phyloP scores from a whole-genome alignment of 2,888 invertebrate species.

The Dasysyrphus tricinctus region DNA sequence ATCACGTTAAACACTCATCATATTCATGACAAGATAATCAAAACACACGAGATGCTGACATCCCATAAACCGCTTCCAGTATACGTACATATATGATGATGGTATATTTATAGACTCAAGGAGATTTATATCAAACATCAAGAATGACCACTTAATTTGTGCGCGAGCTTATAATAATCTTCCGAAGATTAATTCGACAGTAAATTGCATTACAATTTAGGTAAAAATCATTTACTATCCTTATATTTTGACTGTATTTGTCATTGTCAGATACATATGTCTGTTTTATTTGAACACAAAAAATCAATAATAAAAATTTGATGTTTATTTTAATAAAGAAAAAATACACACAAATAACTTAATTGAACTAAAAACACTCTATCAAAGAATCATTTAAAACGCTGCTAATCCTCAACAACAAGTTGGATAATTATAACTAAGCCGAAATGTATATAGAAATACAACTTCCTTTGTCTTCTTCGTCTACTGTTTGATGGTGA shows the following conservation, averaged over 20 bases:
- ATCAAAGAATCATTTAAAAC: slow-evolving; percentile 26
- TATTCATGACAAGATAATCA: slow-evolving; percentile 36
- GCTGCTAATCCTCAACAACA: slow-evolving; percentile 63
- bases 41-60: slow-evolving; percentile 29
- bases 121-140: slow-evolving; percentile 45
- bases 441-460: slow-evolving; percentile 30
- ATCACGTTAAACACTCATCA: slow-evolving; percentile 18
- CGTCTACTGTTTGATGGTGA: background rate
- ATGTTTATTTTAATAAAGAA: slow-evolving; percentile 34
- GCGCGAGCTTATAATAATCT: slow-evolving; percentile 37
- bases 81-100: background rate
- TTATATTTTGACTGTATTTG: background rate
- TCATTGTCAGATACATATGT: background rate
- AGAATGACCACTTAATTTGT: slow-evolving; percentile 54
- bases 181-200: slow-evolving; percentile 49
- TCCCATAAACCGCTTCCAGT: slow-evolving; percentile 37
- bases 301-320: slow-evolving; percentile 37
- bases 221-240: background rate
- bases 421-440: slow-evolving; percentile 56
- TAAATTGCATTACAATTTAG: slow-evolving; percentile 58
- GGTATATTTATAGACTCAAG: slow-evolving; percentile 37
- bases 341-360: slow-evolving; percentile 49
- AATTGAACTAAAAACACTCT: background rate
- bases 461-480: slow-evolving; percentile 23
- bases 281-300: background rate